Percentiles rank a stretch among this genome's conserved stretches.
These are phyloP conservation scores for Diachasma alloeum DNA, from an alignment of 1,140 invertebrate genomes.

Conservation along the genomic window DNA sequence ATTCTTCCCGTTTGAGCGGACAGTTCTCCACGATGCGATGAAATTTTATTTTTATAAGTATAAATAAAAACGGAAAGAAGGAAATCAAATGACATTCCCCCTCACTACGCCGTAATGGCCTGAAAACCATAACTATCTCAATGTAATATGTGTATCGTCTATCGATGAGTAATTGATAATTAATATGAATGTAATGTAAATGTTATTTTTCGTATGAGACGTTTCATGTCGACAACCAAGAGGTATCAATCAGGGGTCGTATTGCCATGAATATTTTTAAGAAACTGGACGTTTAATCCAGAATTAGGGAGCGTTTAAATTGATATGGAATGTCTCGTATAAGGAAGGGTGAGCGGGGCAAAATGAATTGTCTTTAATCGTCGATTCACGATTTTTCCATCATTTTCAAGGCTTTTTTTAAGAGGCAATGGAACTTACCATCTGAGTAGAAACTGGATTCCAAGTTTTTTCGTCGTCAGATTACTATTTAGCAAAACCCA, in stretches of 20 bases:
- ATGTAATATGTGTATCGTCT: constrained; percentile 49
- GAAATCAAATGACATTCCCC: constrained; percentile 50
- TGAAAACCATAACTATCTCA: constrained; percentile 50
- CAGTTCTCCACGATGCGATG: constrained; percentile 48
- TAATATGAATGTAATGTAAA: constrained; percentile 52
- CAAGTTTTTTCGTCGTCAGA: too few species aligned
- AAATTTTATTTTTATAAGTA: constrained; percentile 52
- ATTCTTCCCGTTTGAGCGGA: neutral
- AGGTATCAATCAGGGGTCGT: neutral
- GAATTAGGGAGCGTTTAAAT: neutral
- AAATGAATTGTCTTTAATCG: too few species aligned
- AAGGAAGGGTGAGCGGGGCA: too few species aligned
- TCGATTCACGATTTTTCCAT: constrained; percentile 22
- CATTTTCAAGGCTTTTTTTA: too few species aligned
- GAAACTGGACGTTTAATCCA: neutral
- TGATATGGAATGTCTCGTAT: neutral
- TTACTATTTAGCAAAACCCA: too few species aligned
- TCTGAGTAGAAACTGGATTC: too few species aligned
- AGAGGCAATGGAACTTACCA: too few species aligned
- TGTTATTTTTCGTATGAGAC: constrained; percentile 55
- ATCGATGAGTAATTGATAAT: constrained; percentile 47
- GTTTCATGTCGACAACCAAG: neutral
- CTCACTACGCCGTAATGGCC: constrained; percentile 44
- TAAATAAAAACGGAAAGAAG: constrained; percentile 33
- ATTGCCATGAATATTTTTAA: neutral